Evolutionary conservation across 2,888 invertebrate species (phyloP), one percentile per base, ranked within the genome.

Genomic region (Cynaeus angustus): DNA sequence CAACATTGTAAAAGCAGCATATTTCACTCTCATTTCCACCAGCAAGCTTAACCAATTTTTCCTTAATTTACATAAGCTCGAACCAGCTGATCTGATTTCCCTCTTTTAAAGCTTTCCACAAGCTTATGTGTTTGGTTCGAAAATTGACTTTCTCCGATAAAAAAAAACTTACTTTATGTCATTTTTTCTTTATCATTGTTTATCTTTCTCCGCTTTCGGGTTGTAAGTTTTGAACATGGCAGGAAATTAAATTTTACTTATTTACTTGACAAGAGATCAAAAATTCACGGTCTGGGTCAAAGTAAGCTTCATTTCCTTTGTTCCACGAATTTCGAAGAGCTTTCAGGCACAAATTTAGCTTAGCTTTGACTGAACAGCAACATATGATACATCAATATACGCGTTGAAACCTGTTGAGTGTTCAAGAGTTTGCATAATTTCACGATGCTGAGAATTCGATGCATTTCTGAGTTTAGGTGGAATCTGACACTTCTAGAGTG

Each of bases 201-300:
- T 43, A 43, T 43, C 43, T 43, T 43, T 55, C 16, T 55, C 16
- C 8, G 37, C 14, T n/a, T n/a, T n/a, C n/a, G n/a, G n/a, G n/a
- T n/a, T n/a, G n/a, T n/a, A 38, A 55, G 13, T 37, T 55, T 56
- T 12, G 13, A 16, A 46, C 46, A 46, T 46, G 21, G 13, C 56
- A 43, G 56, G 56, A 43, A 56, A 56, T 56, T 56, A 56, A 56
- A 56, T 56, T 56, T 56, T 56, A 56, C 56, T 56, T 43, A 56
- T 56, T 56, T 56, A 56, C 56, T 56, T 56, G 56, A 43, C 56
- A 56, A 10, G 21, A 55, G 55, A 55, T 55, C 38, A 55, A 55
- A 56, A 56, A 43, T 43, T 56, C 56, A 56, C 56, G 56, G 8
- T 12, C 38, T 26, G 52, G 52, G 50, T 28, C 50, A 41, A 41